Evolutionary conservation across 2,797 vertebrate species (phyloP), one percentile per base, ranked within the genome.

Genomic region (Enteromius treurensis): DNA sequence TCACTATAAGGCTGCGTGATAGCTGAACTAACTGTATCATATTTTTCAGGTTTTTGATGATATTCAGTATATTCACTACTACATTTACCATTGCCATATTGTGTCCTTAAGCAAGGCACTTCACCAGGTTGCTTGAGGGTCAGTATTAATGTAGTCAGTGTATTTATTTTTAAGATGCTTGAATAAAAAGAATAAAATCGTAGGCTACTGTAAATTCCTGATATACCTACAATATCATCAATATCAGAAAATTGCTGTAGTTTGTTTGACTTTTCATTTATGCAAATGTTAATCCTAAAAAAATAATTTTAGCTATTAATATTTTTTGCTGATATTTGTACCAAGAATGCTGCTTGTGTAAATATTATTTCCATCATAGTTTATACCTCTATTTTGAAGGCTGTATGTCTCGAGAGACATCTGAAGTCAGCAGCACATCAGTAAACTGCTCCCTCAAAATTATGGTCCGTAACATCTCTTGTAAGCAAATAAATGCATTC

Each of bases 391-490:
- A 70, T 81, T 81, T 82, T 79, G 62, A 55, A 82, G 51, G 26
- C 17, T 86, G 74, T 82, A 26, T 86, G 87, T 86, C 34, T 37
- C 34, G 5, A 37, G 45, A 67, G 68, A 58, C 10, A 42, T 64
- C 58, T 78, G 17, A 47, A 64, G 17, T 45, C 67, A 60, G 34
- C 23, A 47, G 51, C 47, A 68, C 64, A 51, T 47, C 29, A 40
- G 58, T 53, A 53, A 40, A 67, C 67, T 32, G 34, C 60, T 37
- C 34, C 14, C 51, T 51, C 47, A 40, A n/a, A 29, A 60, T 45
- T 37, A 70, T 42, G 55, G 77, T 79, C 49, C 19, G 73, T 17
- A 53, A 40, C 29, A 71, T 84, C 37, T 67, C 58, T 55, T 85
- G 21, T 73, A 47, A 74, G 79, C 80, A 73, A 82, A 15, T 74